These are phyloP conservation scores for Tromatobia lineatoria DNA, from an alignment of 2,888 invertebrate species.

Conservation along the genomic window DNA sequence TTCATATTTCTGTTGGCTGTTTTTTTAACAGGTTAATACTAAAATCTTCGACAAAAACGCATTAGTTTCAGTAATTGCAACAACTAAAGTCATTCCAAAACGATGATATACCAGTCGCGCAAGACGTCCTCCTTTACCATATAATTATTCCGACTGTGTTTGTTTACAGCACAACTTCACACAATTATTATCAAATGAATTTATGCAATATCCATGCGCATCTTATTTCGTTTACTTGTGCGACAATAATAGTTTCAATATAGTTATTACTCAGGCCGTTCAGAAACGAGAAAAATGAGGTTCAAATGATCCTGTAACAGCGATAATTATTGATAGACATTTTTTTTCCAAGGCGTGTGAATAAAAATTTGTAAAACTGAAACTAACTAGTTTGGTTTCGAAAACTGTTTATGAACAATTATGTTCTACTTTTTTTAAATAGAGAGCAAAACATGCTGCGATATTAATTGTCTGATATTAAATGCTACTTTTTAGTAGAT, in stretches of 20 bases:
- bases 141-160: background rate
- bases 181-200: slow-evolving; percentile 19
- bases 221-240: slow-evolving; percentile 52
- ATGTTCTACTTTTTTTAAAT: background rate
- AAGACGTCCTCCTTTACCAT: slow-evolving; percentile 48
- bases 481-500: slow-evolving; percentile 17
- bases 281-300: background rate
- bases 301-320: slow-evolving; percentile 34
- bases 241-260: slow-evolving; percentile 60
- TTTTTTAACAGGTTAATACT: background rate
- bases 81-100: background rate
- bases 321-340: slow-evolving; percentile 22
- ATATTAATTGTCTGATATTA: slow-evolving; percentile 9
- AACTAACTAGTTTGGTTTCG: background rate
- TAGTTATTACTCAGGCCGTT: slow-evolving; percentile 40
- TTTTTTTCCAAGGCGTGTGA: background rate
- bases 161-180: slow-evolving; percentile 5
- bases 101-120: slow-evolving; percentile 22
- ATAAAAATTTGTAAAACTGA: background rate
- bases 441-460: background rate
- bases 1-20: background rate
- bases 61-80: slow-evolving; percentile 14
- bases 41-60: slow-evolving; percentile 30
- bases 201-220: slow-evolving; percentile 25
- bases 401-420: background rate